A percentile compares a stretch with the other conserved stretches of the same genome.
These are phyloP conservation scores for Ailuropoda melanoleuca DNA, from an alignment of 2,113 vertebrate species.

Conservation along the genomic window DNA sequence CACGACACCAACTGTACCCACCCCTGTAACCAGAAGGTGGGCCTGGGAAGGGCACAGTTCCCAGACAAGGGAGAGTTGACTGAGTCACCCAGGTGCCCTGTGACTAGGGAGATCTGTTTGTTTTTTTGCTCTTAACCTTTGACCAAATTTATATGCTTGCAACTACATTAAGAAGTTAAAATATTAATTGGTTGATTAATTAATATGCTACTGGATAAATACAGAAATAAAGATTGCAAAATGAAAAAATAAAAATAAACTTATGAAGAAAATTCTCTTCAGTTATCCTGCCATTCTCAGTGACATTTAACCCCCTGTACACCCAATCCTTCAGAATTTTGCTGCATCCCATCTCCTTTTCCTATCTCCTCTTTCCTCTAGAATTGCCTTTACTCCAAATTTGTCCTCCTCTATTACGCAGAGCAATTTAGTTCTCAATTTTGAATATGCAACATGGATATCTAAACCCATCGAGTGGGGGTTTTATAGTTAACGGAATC, in stretches of 20 bases:
- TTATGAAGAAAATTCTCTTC: background rate
- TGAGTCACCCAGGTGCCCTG: background rate
- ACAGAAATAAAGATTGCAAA: background rate
- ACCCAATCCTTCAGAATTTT: background rate
- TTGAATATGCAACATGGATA: background rate
- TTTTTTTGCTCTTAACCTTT: background rate
- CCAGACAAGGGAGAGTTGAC: background rate
- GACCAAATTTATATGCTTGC: background rate
- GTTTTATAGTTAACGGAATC: background rate
- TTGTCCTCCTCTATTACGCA: background rate
- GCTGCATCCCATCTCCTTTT: background rate
- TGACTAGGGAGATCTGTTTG: background rate
- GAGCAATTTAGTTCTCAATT: background rate
- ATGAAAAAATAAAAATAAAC: background rate
- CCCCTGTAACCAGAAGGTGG: background rate
- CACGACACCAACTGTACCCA: background rate
- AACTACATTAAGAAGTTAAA: background rate
- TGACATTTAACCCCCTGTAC: background rate
- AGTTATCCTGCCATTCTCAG: background rate
- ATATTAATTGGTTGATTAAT: background rate
- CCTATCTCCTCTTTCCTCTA: background rate
- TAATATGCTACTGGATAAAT: background rate
- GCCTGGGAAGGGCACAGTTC: background rate
- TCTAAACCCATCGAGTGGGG: background rate
- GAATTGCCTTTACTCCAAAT: background rate